A percentile compares a stretch with the other conserved stretches of the same genome.
These are phyloP conservation scores for Xestoiulus laeticollis DNA, from an alignment of 2,888 invertebrate species.

Conservation along the genomic window DNA sequence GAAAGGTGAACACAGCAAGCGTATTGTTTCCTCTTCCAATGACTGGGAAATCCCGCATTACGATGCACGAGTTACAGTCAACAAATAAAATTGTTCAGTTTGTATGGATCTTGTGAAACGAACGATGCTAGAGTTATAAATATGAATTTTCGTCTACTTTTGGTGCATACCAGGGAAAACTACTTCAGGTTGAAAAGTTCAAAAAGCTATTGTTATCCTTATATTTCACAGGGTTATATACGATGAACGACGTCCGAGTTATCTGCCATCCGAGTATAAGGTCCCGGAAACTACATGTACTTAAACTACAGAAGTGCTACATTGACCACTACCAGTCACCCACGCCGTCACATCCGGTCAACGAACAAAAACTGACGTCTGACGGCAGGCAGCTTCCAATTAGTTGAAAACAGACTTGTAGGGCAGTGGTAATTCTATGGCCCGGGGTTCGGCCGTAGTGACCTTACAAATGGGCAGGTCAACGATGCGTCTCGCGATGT, in stretches of 20 bases:
- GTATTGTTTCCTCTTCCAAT: not conserved
- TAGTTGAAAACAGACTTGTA: not conserved
- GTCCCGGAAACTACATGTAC: too few relatives aligned
- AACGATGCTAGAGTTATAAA: too few relatives aligned
- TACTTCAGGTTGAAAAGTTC: too few relatives aligned
- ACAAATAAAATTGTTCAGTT: not conserved
- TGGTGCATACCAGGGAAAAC: too few relatives aligned
- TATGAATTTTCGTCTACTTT: too few relatives aligned
- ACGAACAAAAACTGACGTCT: not conserved
- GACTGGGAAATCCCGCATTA: not conserved
- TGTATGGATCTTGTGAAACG: too few relatives aligned
- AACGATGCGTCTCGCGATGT: constrained; percentile 41
- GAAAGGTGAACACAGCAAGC: not conserved
- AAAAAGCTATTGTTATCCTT: too few relatives aligned
- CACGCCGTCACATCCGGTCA: not conserved
- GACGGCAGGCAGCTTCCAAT: not conserved
- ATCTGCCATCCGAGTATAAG: too few relatives aligned
- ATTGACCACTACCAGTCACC: too few relatives aligned
- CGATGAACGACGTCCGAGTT: too few relatives aligned
- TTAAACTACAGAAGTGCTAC: too few relatives aligned
- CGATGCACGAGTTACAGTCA: not conserved
- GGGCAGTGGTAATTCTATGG: constrained; percentile 30
- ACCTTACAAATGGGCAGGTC: constrained; percentile 27
- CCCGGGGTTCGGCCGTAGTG: not conserved
- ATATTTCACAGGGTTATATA: too few relatives aligned